Percentiles rank a stretch among this genome's conserved stretches.
Conservation (phyloP, 2,113 vertebrate species). For the chimpanzee (Pan troglodytes) region DNA sequence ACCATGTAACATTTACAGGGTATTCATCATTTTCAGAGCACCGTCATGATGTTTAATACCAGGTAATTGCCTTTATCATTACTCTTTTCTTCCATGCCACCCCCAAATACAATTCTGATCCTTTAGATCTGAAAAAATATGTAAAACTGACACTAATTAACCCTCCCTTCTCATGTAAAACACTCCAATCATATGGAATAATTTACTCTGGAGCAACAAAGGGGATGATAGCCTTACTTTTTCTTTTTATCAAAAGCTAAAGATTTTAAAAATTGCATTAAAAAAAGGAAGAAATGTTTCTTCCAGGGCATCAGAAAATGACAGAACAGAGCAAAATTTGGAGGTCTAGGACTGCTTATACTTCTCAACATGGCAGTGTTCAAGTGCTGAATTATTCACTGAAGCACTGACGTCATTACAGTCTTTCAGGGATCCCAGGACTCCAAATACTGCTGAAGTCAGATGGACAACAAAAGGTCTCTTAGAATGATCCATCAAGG, state of each 20-base stretch:
- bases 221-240: not conserved
- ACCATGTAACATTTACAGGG: not conserved
- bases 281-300: not conserved
- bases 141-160: not conserved
- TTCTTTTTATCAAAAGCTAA: not conserved
- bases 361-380: not conserved
- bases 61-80: not conserved
- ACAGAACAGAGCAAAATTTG: not conserved
- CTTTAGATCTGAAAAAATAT: not conserved
- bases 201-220: not conserved
- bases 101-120: not conserved
- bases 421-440: not conserved
- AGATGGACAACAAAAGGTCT: not conserved
- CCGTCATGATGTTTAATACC: not conserved
- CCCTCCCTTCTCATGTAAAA: not conserved
- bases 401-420: not conserved
- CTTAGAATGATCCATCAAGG: not conserved
- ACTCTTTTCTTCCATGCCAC: not conserved
- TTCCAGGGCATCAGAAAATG: not conserved
- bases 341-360: not conserved
- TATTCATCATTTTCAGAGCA: not conserved
- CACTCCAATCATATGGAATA: not conserved
- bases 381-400: not conserved
- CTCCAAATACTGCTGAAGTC: not conserved
- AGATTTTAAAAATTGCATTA: not conserved